Evolutionary conservation across 2,797 vertebrate genomes (phyloP), one percentile per base, ranked within the genome.

Genomic region (Triplophysa yarkandensis): DNA sequence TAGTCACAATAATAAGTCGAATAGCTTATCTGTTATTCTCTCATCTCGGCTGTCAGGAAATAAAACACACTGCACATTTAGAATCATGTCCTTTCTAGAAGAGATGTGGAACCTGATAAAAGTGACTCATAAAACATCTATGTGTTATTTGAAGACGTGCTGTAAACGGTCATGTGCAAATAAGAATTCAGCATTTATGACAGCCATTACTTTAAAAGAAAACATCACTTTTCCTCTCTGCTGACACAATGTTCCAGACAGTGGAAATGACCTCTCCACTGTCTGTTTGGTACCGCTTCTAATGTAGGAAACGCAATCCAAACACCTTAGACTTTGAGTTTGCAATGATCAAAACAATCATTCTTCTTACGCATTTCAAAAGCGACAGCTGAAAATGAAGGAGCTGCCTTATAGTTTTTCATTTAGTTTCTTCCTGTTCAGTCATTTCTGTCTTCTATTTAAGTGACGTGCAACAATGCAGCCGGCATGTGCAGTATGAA

Each of bases 341-440:
- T 60, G 32, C 6, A 32, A 48, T 39, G 39, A 73, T 63, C 60
- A 63, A 69, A 57, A 44, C 58, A 46, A 68, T 46, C 16, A 66
- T 44, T 74, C 1, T 74, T 34, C 50, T 52, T 14, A 14, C 1
- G 10, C 19, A 55, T 54, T 66, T 41, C 13, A 71, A 39, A 74
- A 74, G 39, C 19, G 58, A 61, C 64, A 48, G 39, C 48, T 41
- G 41, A 55, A 74, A 74, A 70, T 46, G 74, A 69, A 52, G 23
- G 4, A n/a, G 21, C 19, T 58, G 32, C 9, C 54, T 48, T 52
- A 16, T 44, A 54, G 23, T 28, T 64, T 68, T 44, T 61, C 27
- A 55, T n/a, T 65, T 58, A 25, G 28, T 25, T 54, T n/a, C n/a
- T 41, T 17, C 14, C 6, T 11, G 46, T 58, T 43, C 9, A 73